Base-by-base conservation (phyloP, 2,113 vertebrate species). In the Gila orcuttii region DNA sequence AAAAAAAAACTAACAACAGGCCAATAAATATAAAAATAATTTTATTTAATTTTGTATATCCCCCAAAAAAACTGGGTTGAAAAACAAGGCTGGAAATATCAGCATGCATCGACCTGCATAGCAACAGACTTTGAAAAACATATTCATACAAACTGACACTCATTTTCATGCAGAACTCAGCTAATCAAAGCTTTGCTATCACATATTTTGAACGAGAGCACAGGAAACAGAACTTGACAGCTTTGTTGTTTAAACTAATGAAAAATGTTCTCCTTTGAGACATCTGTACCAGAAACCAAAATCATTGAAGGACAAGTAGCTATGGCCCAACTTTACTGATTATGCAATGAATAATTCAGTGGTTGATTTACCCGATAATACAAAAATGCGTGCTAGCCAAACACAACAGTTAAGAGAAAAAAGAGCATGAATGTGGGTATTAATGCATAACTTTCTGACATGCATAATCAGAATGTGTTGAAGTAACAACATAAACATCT, bases 81-180 rank as follows among this genome's bases (percentile, higher is more conserved):
- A 64, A 84, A 15, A 76, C 55, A 79, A 59, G 2, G 9, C 47
- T 78, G 10, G 6, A 77, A 75, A 77, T 31, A 39, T 69, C 47
- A 88, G 81, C 88, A 90, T 90, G 85, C 89, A 86, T 82, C 57
- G 66, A 36, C 88, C 83, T 86, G 82, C 83, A 86, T 87, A 86
- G 82, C 71, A 86, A 87, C 28, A 86, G 88, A 85, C 73, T 71
- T 87, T 85, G 83, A 88, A 86, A 25, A 47, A 88, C 86, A 83
- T 79, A 52, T 69, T 83, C 87, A 88, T 66, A 42, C 81, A 57
- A 25, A 88, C 84, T 79, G 87, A 85, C 42, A 88, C 83, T 73
- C 47, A 85, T 84, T 87, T 55, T 85, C 82, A 91, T 89, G 81
- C 86, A 86, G 89, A 90, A 91, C 88, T 87, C 79, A 80, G 15